These are phyloP conservation scores for Dipodomys spectabilis DNA, from an alignment of 2,113 vertebrate genomes.

Conservation along the genomic window DNA sequence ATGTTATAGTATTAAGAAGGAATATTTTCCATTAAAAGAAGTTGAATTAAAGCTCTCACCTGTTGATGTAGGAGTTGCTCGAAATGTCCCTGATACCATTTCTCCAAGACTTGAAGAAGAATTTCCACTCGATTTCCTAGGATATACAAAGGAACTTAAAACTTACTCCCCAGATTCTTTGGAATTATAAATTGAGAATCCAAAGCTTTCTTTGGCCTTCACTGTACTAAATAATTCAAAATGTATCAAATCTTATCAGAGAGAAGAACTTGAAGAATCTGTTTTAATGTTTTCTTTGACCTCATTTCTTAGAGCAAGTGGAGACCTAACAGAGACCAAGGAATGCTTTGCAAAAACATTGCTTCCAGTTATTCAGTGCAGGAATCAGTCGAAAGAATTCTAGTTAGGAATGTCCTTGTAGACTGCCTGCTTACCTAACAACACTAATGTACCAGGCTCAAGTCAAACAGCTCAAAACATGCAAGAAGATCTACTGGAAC, in stretches of 20 bases:
- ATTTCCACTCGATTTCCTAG: constrained; percentile 96
- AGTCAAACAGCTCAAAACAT: constrained; percentile 10
- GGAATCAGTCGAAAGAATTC: constrained; percentile 5
- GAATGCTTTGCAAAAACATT: constrained; percentile 17
- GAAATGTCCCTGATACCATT: constrained; percentile 97
- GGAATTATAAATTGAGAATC: constrained; percentile 63
- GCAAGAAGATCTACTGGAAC: neutral
- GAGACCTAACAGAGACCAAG: neutral
- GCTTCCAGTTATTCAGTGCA: neutral
- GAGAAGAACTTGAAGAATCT: constrained; percentile 59
- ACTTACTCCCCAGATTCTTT: constrained; percentile 40
- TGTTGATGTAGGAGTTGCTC: constrained; percentile 94
- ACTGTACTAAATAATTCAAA: constrained; percentile 72
- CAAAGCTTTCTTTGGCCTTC: constrained; percentile 69
- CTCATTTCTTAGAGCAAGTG: constrained; percentile 53
- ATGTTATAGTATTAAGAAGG: constrained; percentile 44
- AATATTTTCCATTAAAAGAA: neutral
- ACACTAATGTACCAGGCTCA: neutral
- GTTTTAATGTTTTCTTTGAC: constrained; percentile 65
- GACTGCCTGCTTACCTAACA: neutral
- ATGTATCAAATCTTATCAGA: constrained; percentile 46
- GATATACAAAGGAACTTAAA: constrained; percentile 56
- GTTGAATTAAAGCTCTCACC: constrained; percentile 84
- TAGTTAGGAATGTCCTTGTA: neutral
- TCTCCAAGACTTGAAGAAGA: constrained; percentile 98